Percentiles rank a stretch among this genome's conserved stretches.
phyloP scores from a whole-genome alignment of 2,113 vertebrate genomes.

The Pluvianellus socialis region DNA sequence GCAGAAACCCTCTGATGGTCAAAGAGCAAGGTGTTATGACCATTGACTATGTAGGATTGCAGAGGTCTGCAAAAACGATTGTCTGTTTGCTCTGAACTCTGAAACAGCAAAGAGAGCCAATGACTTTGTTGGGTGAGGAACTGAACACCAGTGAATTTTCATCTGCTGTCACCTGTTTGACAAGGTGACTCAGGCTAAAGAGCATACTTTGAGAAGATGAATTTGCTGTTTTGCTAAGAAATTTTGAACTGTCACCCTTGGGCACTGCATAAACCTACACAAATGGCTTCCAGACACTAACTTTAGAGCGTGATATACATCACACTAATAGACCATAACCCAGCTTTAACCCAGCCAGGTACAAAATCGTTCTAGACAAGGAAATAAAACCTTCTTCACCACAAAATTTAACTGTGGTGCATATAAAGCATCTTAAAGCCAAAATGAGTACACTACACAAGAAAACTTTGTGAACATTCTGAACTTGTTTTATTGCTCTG shows the following conservation, averaged over 20 bases:
- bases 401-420: neutral
- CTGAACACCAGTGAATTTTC: neutral
- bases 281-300: conserved; percentile 26
- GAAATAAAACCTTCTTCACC: neutral
- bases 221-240: conserved; percentile 51
- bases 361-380: neutral
- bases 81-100: neutral
- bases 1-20: neutral
- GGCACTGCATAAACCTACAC: conserved; percentile 18
- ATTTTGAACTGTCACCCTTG: conserved; percentile 38
- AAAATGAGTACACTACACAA: neutral
- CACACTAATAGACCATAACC: conserved; percentile 18
- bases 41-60: neutral
- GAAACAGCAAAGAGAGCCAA: neutral
- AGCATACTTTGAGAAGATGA: conserved; percentile 22
- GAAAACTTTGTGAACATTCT: neutral
- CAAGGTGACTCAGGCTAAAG: conserved; percentile 28
- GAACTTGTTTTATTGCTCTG: neutral
- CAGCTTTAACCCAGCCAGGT: neutral
- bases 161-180: conserved; percentile 23
- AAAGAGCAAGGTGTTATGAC: neutral
- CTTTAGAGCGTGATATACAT: conserved; percentile 18
- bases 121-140: neutral
- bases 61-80: neutral
- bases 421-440: neutral